Evolutionary conservation across 92 coral and sea anemone species (phyloP), one percentile per base, ranked within the genome.

Genomic region (Phenganax marumi): DNA sequence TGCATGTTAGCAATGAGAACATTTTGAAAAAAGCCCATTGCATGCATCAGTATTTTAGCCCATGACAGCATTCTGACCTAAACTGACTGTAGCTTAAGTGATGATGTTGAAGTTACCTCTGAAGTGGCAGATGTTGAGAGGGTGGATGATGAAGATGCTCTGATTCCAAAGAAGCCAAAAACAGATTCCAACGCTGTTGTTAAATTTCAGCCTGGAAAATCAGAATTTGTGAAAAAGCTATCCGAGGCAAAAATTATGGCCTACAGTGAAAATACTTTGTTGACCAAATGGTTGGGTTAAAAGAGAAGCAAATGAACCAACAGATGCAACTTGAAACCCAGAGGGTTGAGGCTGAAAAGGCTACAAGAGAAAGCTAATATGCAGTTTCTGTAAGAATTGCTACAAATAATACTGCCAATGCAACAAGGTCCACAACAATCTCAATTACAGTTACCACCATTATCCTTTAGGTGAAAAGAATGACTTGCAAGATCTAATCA

Each of bases 271-370:
- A 75, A 48, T 75, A 84, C 76, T 84, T 84, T 74, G 56, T 84
- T 25, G 87, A 74, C 73, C 70, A 84, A 60, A 84, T 84, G 87
- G 33, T 75, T 18, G 83, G 25, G 87, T 76, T 84, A 47, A 83
- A 84, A 73, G 64, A 84, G 76, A 61, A 39, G 33, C 76, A 76
- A 84, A 80, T 80, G 77, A 58, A 80, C 74, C 74, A 80, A 73
- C 54, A 61, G 51, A 84, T 84, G 87, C 76, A 75, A 84, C 64
- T 84, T 12, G 83, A 84, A 52, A 75, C 64, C 75, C 75, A 75
- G 68, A 84, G 83, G 77, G 63, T 84, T 81, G 61, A 84, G 65
- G 88, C 88, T 48, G 84, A 85, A 85, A 85, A 18, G 26, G 76
- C 75, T 60, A n/a, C 84, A 74, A 84, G 84, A 68, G 87, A 84